Percentiles rank a stretch among this genome's conserved stretches.
Evolutionary conservation across 2,113 vertebrate species (phyloP).

Genomic region (Leiothrix lutea): DNA sequence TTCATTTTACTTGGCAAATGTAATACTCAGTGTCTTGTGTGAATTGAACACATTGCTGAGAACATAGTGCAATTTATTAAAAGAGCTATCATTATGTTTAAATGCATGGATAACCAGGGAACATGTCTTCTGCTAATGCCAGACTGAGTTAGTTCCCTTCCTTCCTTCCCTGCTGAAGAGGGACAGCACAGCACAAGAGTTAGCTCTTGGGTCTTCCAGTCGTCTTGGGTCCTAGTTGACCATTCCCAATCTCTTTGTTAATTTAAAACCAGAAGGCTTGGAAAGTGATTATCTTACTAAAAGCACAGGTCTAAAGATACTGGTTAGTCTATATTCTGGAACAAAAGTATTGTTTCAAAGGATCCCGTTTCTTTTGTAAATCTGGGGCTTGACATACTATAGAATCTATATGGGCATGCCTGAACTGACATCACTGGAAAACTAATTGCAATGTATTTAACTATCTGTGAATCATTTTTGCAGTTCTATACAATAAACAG

Average conservation of each 20-base stretch:
- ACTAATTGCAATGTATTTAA: neutral
- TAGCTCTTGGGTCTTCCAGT: neutral
- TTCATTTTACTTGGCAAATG: neutral
- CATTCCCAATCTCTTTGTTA: neutral
- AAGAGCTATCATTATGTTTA: neutral
- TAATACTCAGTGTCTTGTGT: neutral
- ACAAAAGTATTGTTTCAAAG: neutral
- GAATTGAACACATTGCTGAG: neutral
- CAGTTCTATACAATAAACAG: neutral
- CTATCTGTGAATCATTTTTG: neutral
- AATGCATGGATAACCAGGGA: neutral
- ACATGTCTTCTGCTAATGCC: neutral
- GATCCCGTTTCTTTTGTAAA: neutral
- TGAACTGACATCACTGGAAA: neutral
- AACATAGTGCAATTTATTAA: neutral
- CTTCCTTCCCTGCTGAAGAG: rapidly evolving
- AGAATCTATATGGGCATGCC: neutral
- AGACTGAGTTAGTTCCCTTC: neutral
- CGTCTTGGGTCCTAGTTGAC: neutral
- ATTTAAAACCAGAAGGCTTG: neutral
- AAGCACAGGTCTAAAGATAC: neutral
- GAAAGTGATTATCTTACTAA: neutral
- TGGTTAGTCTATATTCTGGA: neutral
- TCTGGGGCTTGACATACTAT: neutral
- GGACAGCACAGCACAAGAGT: neutral